Evolutionary conservation across 2,888 invertebrate species (phyloP).

Genomic region (Lithophane ornitopus): DNA sequence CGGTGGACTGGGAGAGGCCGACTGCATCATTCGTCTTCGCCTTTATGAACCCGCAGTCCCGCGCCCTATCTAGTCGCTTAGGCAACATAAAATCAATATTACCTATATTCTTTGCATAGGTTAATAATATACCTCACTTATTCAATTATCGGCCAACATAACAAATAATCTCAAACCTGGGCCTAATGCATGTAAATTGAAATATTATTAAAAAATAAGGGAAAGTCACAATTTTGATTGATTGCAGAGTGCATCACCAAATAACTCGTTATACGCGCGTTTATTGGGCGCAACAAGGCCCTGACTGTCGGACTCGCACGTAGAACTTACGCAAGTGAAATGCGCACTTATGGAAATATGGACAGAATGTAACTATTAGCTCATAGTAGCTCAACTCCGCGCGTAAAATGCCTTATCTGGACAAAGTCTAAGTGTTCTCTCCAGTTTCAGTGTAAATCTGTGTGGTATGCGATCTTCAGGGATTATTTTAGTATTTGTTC

Average conservation of each 20-base stretch:
- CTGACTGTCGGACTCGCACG: background rate
- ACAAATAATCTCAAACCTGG: slow-evolving; percentile 42
- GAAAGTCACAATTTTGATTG: slow-evolving; percentile 8
- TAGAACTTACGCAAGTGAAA: background rate
- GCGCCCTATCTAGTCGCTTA: slow-evolving; percentile 1
- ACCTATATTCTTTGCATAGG: slow-evolving; percentile 20
- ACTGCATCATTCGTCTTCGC: background rate
- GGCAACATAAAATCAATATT: background rate
- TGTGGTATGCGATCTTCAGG: slow-evolving; percentile 7
- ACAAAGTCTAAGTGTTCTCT: slow-evolving; percentile 13
- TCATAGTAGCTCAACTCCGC: background rate
- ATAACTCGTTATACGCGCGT: slow-evolving; percentile 7
- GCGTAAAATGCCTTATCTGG: background rate
- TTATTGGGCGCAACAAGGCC: background rate
- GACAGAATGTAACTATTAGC: background rate
- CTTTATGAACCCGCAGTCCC: background rate
- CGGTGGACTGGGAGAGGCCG: background rate
- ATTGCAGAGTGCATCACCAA: slow-evolving; percentile 10
- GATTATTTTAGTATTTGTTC: slow-evolving; percentile 37
- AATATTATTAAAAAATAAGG: slow-evolving; percentile 28
- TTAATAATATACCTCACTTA: slow-evolving; percentile 1
- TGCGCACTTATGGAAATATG: too few species aligned
- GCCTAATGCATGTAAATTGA: slow-evolving; percentile 53
- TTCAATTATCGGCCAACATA: slow-evolving; percentile 6
- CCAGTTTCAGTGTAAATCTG: slow-evolving; percentile 4